A percentile compares a stretch with the other conserved stretches of the same genome.
Evolutionary conservation across 2,888 invertebrate species (phyloP).

Genomic region (Oscheius sp.): DNA sequence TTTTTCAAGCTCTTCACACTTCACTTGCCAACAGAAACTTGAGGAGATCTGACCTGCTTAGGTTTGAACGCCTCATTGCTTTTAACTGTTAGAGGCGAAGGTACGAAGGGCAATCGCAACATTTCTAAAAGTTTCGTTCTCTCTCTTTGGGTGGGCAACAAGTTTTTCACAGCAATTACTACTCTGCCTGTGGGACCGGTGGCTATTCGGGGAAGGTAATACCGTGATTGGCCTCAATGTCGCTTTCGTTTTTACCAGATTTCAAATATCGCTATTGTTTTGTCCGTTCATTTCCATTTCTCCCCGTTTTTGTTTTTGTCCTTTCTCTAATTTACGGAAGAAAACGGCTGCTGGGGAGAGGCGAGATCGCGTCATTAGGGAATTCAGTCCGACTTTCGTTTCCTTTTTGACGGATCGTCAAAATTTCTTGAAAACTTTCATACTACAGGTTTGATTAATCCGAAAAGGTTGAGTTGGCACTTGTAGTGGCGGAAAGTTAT

Average conservation of each 20-base stretch:
- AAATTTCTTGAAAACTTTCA: not conserved
- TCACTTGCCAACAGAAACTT: not conserved
- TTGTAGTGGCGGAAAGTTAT: not conserved
- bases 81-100: too few relatives aligned
- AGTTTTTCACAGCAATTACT: slow-evolving; percentile 23
- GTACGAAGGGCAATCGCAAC: too few relatives aligned
- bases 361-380: slow-evolving; percentile 10
- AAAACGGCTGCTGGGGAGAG: too few relatives aligned
- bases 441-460: not conserved
- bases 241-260: slow-evolving; percentile 5
- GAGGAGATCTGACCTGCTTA: not conserved
- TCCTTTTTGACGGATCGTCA: not conserved
- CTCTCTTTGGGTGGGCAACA: not conserved
- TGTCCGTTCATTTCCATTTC: slow-evolving; percentile 8
- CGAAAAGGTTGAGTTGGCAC: not conserved
- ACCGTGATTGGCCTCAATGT: slow-evolving; percentile 26
- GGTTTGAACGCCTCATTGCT: slow-evolving; percentile 16
- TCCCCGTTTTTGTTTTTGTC: not conserved
- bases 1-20: not conserved
- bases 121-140: slow-evolving; percentile 2
- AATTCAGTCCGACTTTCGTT: slow-evolving; percentile 15
- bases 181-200: slow-evolving; percentile 1
- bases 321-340: slow-evolving; percentile 2
- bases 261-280: slow-evolving; percentile 12
- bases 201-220: slow-evolving; percentile 23